Evolutionary conservation across 2,888 invertebrate genomes (phyloP), one percentile per base, ranked within the genome.

Genomic region (Tetragnatha montana): DNA sequence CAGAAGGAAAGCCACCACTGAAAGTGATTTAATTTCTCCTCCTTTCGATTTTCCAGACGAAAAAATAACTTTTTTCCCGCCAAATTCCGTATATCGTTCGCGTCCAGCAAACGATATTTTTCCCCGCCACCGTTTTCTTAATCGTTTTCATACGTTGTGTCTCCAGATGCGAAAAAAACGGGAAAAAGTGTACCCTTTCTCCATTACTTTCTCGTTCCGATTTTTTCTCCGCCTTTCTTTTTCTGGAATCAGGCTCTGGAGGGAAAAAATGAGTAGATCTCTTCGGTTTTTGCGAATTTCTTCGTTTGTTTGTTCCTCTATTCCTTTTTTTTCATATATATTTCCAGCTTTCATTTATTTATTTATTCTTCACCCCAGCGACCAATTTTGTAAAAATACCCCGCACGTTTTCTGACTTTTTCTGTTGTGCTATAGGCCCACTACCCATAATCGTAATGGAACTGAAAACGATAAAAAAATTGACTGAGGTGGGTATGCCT

Each of bases 131-230:
- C 79, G 74, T 86, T 79, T 60, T 86, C 86, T 86, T 86, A 86
- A 86, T 86, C 86, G 86, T 74, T 86, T 86, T 86, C 86, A 86
- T 86, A 74, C 79, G 79, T 80, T 80, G 79, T 73, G 60, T 80
- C 74, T 71, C 80, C 60, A n/a, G 17, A 49, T 78, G 17, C 21
- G 19, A 83, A n/a, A 60, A 4, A 19, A 71, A 51, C 49, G 49
- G 49, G 78, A 50, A 79, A 71, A 76, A 84, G n/a, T 71, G 79
- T 70, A 22, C 60, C 60, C 70, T 68, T 80, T 86, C 73, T 86
- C 79, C 51, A 86, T 86, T 80, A 86, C 80, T 86, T 86, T 80
- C 79, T 51, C 73, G 22, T 60, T 60, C 60, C 14, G 60, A 17
- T 6, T 60, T 60, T 60, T 60, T 60, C 10, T 17, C 60, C 0